phyloP scores from a whole-genome alignment of 2,888 invertebrate species.

The Habrosyne pyritoides region DNA sequence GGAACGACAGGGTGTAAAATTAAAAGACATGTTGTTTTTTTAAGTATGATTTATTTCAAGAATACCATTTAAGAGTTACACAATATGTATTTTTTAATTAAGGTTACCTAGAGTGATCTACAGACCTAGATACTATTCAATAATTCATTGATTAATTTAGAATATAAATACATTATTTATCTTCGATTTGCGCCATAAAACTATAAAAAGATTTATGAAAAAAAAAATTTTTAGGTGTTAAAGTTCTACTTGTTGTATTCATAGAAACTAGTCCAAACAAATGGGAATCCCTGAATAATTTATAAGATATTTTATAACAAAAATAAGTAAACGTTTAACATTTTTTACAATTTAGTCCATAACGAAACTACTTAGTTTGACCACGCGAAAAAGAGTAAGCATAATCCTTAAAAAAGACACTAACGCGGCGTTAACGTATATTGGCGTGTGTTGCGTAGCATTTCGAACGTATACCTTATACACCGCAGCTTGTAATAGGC shows the following conservation, averaged over 20 bases:
- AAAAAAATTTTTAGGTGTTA: too few relatives aligned
- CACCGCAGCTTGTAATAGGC: too few relatives aligned
- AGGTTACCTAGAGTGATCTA: background rate
- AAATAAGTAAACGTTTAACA: background rate
- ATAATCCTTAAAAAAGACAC: too few relatives aligned
- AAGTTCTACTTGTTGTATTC: too few relatives aligned
- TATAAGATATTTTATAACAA: background rate
- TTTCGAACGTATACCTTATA: too few relatives aligned
- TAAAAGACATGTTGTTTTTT: background rate
- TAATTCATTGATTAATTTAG: background rate
- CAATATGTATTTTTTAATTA: background rate
- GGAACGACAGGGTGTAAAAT: background rate
- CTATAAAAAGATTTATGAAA: too few relatives aligned
- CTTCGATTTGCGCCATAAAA: too few relatives aligned
- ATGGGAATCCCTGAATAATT: background rate
- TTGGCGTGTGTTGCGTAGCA: too few relatives aligned
- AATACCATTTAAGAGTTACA: constrained; percentile 43
- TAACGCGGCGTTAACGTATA: too few relatives aligned
- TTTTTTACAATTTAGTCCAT: too few relatives aligned
- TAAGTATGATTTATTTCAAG: constrained; percentile 44
- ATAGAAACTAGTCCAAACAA: background rate
- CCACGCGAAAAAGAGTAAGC: background rate
- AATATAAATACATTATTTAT: background rate
- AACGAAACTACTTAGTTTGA: background rate
- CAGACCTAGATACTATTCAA: background rate